Percentiles rank a stretch among this genome's conserved stretches.
phyloP scores from a whole-genome alignment of 2,113 vertebrate genomes.

The Hippotragus niger region DNA sequence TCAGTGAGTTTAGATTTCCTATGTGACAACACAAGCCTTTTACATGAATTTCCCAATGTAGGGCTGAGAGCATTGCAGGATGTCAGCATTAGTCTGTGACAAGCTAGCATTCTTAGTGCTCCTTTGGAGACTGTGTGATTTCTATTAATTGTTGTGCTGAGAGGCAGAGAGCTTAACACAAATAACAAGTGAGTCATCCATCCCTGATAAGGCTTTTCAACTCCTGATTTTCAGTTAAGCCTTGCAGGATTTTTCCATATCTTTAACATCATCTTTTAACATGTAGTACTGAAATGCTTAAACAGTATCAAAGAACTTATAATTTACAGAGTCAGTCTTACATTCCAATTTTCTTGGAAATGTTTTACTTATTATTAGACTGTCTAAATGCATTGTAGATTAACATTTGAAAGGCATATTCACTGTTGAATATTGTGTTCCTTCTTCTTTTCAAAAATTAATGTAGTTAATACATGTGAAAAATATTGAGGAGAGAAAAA shows the following conservation, averaged over 20 bases:
- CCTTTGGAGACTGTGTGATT: neutral
- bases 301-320: neutral
- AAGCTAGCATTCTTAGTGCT: neutral
- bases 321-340: neutral
- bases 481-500: neutral
- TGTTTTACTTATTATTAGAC: neutral
- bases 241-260: neutral
- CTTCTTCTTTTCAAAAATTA: neutral
- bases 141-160: neutral
- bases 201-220: neutral
- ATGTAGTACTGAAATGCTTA: neutral
- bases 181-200: neutral
- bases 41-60: neutral
- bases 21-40: neutral
- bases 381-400: neutral
- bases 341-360: neutral
- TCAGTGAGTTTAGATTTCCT: constrained; percentile 2
- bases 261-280: neutral
- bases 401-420: neutral
- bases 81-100: neutral
- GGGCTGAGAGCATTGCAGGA: neutral
- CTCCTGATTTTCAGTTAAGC: neutral
- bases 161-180: neutral
- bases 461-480: neutral
- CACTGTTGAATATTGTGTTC: neutral